Conservation (phyloP, 2,113 vertebrate species). For the Epinephelus fuscoguttatus region DNA sequence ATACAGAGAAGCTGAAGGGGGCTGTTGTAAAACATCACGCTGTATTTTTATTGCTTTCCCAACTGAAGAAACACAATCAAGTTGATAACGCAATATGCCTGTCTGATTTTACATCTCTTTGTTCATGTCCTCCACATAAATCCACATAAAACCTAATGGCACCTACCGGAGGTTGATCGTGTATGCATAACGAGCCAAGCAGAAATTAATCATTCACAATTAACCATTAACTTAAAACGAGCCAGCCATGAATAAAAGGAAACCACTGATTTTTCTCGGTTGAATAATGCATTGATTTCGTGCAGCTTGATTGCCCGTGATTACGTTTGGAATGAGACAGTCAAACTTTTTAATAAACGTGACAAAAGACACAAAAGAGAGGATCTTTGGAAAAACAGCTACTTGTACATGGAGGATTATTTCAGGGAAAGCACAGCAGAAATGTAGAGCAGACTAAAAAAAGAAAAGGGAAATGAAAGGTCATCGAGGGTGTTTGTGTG, state of each 20-base stretch:
- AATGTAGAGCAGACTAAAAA: background rate
- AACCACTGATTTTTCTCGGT: background rate
- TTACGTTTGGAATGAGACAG: slow-evolving; percentile 26
- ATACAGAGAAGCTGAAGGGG: background rate
- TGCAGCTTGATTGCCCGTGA: slow-evolving; percentile 28
- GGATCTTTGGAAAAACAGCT: slow-evolving; percentile 5
- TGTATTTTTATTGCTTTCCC: background rate
- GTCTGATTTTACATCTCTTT: slow-evolving; percentile 4
- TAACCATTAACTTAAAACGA: slow-evolving; percentile 32
- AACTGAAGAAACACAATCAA: background rate
- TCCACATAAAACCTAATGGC: slow-evolving; percentile 9
- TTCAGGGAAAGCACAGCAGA: slow-evolving; percentile 9
- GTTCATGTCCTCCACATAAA: slow-evolving; percentile 8
- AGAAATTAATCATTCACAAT: slow-evolving; percentile 37
- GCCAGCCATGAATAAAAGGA: slow-evolving; percentile 12
- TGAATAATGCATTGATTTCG: slow-evolving; percentile 38
- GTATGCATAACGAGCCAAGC: slow-evolving; percentile 21
- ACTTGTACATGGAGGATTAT: slow-evolving; percentile 17
- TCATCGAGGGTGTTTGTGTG: slow-evolving; percentile 30
- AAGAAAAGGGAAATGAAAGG: slow-evolving; percentile 25
- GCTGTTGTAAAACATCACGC: background rate
- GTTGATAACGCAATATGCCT: background rate
- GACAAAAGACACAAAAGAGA: slow-evolving; percentile 17
- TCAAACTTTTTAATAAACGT: slow-evolving; percentile 14
- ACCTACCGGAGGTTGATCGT: background rate